Evolutionary conservation across 2,888 invertebrate species (phyloP).

Genomic region (Tipula confusa): DNA sequence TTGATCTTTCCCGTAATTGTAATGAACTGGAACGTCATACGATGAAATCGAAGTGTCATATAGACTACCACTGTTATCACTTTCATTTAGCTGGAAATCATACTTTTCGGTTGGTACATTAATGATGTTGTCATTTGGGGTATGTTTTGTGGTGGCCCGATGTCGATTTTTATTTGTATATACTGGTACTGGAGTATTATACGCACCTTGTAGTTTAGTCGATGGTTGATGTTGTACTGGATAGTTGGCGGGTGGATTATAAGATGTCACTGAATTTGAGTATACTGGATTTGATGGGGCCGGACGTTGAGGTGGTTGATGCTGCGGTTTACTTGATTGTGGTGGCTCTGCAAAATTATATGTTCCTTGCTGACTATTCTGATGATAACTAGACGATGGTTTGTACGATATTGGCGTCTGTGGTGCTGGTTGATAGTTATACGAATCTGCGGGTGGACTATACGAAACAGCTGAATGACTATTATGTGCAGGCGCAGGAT

Average conservation of each 20-base stretch:
- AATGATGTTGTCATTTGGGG: not conserved
- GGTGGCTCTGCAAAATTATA: constrained; percentile 41
- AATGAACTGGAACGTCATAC: constrained; percentile 30
- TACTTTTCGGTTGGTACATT: not conserved
- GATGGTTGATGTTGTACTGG: not conserved
- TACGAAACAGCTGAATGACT: constrained; percentile 40
- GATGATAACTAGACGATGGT: constrained; percentile 33
- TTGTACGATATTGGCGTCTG: constrained; percentile 32
- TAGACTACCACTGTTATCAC: not conserved
- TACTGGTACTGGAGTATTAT: not conserved
- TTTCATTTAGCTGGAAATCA: not conserved
- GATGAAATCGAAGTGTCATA: constrained; percentile 31
- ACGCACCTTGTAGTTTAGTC: not conserved
- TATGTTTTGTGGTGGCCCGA: not conserved
- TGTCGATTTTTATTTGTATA: not conserved
- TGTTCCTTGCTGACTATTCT: constrained; percentile 25
- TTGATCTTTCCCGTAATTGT: not conserved
- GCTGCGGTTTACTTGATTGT: constrained; percentile 37
- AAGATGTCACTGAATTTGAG: constrained; percentile 21
- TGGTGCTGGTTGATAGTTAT: constrained; percentile 32
- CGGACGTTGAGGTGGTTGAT: constrained; percentile 35
- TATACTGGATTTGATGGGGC: constrained; percentile 21
- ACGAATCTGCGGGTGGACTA: constrained; percentile 37
- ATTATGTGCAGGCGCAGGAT: constrained; percentile 32
- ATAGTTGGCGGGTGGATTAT: constrained; percentile 30